A percentile compares a stretch with the other conserved stretches of the same genome.
Evolutionary conservation across 2,113 vertebrate species (phyloP).

Genomic region (human): DNA sequence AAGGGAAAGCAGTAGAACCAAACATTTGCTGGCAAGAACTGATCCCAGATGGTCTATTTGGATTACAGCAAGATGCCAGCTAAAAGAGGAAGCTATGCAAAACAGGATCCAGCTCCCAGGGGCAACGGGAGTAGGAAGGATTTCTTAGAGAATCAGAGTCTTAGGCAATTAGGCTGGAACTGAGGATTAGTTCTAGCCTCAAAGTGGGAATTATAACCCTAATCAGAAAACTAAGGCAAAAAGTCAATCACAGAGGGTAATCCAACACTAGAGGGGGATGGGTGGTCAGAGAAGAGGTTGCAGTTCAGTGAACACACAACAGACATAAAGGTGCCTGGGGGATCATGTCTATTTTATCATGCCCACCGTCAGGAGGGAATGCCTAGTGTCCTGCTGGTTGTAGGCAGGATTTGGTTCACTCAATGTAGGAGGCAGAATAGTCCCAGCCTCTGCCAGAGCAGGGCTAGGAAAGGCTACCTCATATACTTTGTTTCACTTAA

Average conservation of each 20-base stretch:
- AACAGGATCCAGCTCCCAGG: not conserved
- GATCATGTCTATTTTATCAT: not conserved
- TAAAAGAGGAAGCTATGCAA: not conserved
- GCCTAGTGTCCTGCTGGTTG: not conserved
- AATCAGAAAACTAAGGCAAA: constrained; percentile 25
- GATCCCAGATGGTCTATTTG: not conserved
- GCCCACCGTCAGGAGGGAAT: not conserved
- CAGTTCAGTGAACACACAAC: not conserved
- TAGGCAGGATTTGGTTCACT: not conserved
- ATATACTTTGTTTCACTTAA: not conserved
- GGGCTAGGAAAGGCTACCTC: not conserved
- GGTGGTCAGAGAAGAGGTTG: not conserved
- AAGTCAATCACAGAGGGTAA: not conserved
- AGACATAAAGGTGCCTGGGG: not conserved
- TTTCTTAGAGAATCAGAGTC: constrained; percentile 1
- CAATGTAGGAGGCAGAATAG: not conserved
- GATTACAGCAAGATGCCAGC: not conserved
- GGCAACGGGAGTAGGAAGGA: not conserved
- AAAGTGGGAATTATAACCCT: not conserved
- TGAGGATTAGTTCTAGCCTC: not conserved
- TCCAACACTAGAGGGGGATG: not conserved
- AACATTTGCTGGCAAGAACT: not conserved
- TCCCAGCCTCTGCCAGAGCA: not conserved
- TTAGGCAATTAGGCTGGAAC: not conserved
- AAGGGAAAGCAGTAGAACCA: not conserved